These are phyloP conservation scores for Tetrao urogallus DNA, from an alignment of 2,113 vertebrate genomes.

Conservation along the genomic window DNA sequence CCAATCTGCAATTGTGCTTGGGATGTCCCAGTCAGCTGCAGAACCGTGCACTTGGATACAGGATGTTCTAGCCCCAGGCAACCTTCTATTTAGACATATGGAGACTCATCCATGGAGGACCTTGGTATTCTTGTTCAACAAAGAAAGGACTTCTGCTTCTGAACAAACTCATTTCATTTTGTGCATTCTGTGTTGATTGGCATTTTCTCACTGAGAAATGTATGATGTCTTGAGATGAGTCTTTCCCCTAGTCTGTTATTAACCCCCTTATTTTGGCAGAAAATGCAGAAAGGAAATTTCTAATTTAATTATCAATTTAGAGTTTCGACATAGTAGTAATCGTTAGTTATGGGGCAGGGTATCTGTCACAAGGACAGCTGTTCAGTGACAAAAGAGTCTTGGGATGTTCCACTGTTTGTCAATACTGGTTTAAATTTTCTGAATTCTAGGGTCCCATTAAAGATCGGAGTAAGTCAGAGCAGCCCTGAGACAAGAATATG, in stretches of 20 bases:
- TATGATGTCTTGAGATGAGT: accelerated
- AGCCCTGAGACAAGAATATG: accelerated
- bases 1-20: too few species aligned
- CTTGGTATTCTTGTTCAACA: neutral
- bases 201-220: neutral
- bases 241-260: neutral
- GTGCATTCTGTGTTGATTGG: neutral
- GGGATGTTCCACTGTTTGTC: neutral
- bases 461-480: neutral
- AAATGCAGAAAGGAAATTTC: neutral
- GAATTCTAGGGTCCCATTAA: neutral
- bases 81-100: neutral
- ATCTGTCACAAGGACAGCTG: neutral
- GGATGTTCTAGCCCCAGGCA: neutral
- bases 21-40: too few species aligned
- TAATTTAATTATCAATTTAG: neutral
- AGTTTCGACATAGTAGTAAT: neutral
- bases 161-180: neutral
- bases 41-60: too few species aligned
- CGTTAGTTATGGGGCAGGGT: neutral
- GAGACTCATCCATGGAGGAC: neutral
- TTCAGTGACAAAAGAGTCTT: neutral
- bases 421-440: neutral
- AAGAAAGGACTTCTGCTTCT: neutral
- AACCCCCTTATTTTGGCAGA: neutral